phyloP scores from a whole-genome alignment of 2,113 vertebrate genomes.

The Sebastes fasciatus region DNA sequence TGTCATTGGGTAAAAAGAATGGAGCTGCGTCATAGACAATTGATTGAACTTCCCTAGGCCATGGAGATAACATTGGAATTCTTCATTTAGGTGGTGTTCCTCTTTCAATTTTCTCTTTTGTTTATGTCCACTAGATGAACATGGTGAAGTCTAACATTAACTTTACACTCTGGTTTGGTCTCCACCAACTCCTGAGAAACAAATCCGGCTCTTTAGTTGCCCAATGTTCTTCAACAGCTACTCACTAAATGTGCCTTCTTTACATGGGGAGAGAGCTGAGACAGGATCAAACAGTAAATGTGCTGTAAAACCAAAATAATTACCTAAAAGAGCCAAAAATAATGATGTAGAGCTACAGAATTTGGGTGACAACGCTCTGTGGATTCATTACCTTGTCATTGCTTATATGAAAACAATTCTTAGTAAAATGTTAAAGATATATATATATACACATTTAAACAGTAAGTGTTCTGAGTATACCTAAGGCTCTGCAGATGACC shows the following conservation, averaged over 20 bases:
- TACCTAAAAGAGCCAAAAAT: not conserved
- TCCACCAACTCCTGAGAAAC: not conserved
- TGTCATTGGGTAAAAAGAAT: no score
- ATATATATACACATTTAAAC: not conserved
- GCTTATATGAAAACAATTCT: not conserved
- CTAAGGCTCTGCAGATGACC: slow-evolving; percentile 97
- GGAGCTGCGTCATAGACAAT: no score
- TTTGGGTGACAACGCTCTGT: not conserved
- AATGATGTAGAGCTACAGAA: not conserved
- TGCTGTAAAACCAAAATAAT: not conserved
- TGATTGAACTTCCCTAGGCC: no score
- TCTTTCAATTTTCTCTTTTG: not conserved
- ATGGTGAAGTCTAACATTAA: not conserved
- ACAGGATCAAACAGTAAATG: not conserved
- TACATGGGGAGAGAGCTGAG: not conserved
- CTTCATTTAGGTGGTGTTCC: no score
- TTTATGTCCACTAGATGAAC: not conserved
- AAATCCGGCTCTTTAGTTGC: not conserved
- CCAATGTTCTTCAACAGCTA: not conserved
- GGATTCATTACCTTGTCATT: not conserved
- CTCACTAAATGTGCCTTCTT: not conserved
- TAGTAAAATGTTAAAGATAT: not conserved
- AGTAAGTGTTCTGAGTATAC: slow-evolving; percentile 40
- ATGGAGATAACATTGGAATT: no score
- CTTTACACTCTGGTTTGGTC: not conserved